phyloP scores from a whole-genome alignment of 2,888 invertebrate genomes.

The Trichopoda pennipes region DNA sequence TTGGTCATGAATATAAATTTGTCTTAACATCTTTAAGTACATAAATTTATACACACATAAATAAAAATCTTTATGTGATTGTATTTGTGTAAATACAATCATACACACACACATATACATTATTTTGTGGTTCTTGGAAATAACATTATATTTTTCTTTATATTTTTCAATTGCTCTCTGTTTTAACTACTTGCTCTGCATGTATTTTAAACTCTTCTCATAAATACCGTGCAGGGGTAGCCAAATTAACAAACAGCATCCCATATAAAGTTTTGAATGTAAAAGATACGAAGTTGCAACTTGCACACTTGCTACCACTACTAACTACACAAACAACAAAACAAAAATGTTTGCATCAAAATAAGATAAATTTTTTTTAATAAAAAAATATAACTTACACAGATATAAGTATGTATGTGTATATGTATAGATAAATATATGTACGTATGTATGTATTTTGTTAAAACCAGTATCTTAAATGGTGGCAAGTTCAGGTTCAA shows the following conservation, averaged over 20 bases:
- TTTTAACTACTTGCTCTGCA: constrained; percentile 21
- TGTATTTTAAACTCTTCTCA: constrained; percentile 11
- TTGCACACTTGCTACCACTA: constrained; percentile 40
- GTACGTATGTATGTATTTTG: not conserved
- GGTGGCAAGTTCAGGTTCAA: constrained; percentile 69
- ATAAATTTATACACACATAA: not conserved
- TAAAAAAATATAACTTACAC: not conserved
- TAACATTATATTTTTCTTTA: constrained; percentile 20
- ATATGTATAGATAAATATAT: no score
- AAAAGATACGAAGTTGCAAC: constrained; percentile 52
- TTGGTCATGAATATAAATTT: constrained; percentile 16
- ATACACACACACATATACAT: not conserved
- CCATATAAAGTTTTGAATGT: constrained; percentile 40
- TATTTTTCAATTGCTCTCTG: constrained; percentile 5
- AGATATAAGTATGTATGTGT: not conserved
- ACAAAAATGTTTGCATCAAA: constrained; percentile 34
- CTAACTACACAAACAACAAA: constrained; percentile 10
- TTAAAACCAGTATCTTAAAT: constrained; percentile 66
- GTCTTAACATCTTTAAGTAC: not conserved
- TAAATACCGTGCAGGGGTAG: constrained; percentile 35
- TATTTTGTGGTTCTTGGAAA: constrained; percentile 63
- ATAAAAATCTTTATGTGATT: not conserved
- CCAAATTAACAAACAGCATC: constrained; percentile 42
- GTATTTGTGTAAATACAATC: not conserved
- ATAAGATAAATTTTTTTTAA: constrained; percentile 12